Percentiles rank a stretch among this genome's conserved stretches.
Conservation (phyloP, 1,140 invertebrate genomes). For the Tenebrio molitor region DNA sequence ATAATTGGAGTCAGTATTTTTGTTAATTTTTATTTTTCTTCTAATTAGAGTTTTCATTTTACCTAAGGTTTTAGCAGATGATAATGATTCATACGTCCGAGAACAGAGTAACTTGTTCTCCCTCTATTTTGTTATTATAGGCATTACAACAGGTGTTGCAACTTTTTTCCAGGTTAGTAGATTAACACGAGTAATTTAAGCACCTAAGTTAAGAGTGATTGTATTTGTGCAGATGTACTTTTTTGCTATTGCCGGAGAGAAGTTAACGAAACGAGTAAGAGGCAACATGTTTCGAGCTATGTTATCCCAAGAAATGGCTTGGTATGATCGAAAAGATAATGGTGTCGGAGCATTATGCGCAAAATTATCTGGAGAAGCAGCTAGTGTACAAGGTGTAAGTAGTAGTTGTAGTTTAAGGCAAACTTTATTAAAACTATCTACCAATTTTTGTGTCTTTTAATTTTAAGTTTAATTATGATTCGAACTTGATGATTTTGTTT, state of each 20-base stretch:
- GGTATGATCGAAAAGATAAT: conserved; percentile 82
- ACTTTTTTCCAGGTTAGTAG: conserved; percentile 73
- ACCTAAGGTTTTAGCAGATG: conserved; percentile 69
- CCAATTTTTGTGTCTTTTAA: no score
- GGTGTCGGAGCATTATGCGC: conserved; percentile 84
- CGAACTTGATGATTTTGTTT: no score
- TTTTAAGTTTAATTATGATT: no score
- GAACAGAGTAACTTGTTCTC: conserved; percentile 75
- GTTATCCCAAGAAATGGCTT: conserved; percentile 85
- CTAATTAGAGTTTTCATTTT: no score
- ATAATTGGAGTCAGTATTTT: conserved; percentile 41
- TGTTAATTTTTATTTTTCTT: background rate
- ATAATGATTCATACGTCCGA: conserved; percentile 71
- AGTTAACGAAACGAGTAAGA: conserved; percentile 80
- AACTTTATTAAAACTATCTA: no score
- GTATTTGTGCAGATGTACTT: conserved; percentile 70
- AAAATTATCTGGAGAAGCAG: conserved; percentile 82
- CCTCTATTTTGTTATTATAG: conserved; percentile 78
- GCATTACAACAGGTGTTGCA: conserved; percentile 78
- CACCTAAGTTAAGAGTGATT: background rate
- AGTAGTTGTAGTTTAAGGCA: no score
- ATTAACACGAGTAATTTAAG: conserved; percentile 22
- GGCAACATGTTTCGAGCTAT: conserved; percentile 78
- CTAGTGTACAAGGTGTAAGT: conserved; percentile 83
- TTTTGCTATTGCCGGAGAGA: conserved; percentile 83